Evolutionary conservation across 1,140 invertebrate genomes (phyloP), one percentile per base, ranked within the genome.

Genomic region (Drosophila tani): DNA sequence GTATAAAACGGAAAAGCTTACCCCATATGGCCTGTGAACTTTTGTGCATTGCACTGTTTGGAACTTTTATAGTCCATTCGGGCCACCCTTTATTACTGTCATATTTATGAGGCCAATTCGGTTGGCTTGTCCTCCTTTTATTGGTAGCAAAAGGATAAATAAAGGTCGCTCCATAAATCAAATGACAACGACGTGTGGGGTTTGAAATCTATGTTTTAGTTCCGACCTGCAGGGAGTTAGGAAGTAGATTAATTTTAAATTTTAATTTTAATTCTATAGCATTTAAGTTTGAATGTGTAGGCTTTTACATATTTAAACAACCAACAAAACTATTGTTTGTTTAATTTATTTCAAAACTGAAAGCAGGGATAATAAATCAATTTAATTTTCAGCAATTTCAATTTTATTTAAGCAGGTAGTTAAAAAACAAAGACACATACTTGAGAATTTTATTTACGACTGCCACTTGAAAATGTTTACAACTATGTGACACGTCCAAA

Each of bases 81-180:
- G 45, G 38, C 5, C 57, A 47, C 4, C 17, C 27, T 50, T 64
- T 68, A 68, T 64, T n/a, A 29, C 46, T 65, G 15, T 51, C 60
- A 65, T 69, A 69, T 69, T 63, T 64, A 50, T 68, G 59, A 8
- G 55, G 38, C 27, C 27, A 19, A 43, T 59, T 62, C 43, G 7
- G 27, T 45, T 62, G 40, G 8, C 47, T 51, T 51, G 60, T 15
- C 15, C 12, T 51, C 5, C n/a, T 45, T 27, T 66, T 69, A 65
- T 50, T 35, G 38, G 8, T 17, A 41, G 35, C 45, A 68, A 51
- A 51, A 69, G 60, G 46, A 67, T 67, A 53, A 45, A 29, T 51
- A 46, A 53, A 45, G 67, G 40, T 51, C 15, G 24, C 11, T 43
- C 12, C 35, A 43, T 32, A 65, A 65, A 45, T 65, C 55, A 32